These are phyloP conservation scores for Aratinga solstitialis DNA, from an alignment of 2,797 vertebrate genomes.

Conservation along the genomic window DNA sequence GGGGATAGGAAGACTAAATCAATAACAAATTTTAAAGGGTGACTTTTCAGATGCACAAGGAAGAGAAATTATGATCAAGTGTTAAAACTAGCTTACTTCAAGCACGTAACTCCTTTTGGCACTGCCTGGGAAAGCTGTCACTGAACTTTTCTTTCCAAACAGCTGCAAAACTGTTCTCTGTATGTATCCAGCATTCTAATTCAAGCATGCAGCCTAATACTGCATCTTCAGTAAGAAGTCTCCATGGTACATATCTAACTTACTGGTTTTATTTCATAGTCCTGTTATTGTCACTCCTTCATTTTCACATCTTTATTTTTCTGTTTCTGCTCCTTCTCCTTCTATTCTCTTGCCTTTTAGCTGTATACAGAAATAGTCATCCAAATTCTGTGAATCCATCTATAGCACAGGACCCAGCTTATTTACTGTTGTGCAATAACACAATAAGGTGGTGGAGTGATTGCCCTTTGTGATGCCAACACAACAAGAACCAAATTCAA, in stretches of 20 bases:
- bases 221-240: background rate
- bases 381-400: background rate
- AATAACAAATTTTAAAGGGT: background rate
- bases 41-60: background rate
- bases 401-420: background rate
- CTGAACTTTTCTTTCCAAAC: background rate
- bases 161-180: background rate
- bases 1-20: background rate
- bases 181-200: background rate
- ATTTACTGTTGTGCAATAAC: background rate
- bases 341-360: background rate
- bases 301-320: background rate
- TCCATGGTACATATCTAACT: background rate
- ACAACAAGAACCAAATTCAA: background rate
- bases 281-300: background rate
- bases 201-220: background rate
- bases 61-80: background rate
- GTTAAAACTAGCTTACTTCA: background rate
- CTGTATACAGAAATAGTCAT: background rate
- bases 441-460: background rate
- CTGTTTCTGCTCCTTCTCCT: background rate
- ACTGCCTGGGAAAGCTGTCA: background rate
- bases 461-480: background rate
- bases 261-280: background rate
- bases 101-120: background rate